A percentile compares a stretch with the other conserved stretches of the same genome.
phyloP scores from a whole-genome alignment of 2,888 invertebrate species.

The Matsumyia berberina region DNA sequence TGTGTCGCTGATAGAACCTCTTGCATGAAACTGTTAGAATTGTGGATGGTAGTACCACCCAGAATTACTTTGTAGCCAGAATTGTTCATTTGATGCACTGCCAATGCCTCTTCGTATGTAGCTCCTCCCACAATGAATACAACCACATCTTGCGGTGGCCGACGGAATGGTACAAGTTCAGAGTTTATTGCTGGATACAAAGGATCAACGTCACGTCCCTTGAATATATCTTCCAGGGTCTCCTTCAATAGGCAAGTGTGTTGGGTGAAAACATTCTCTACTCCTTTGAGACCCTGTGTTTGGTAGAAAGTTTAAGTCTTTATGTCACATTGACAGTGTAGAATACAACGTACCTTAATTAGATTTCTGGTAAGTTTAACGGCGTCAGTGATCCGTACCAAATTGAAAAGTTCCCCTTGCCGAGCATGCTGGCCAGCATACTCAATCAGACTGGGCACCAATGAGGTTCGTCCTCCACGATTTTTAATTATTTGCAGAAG shows the following conservation, averaged over 20 bases:
- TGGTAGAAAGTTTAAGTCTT: background rate
- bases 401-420: slow-evolving; percentile 93
- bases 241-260: slow-evolving; percentile 97
- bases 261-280: slow-evolving; percentile 99
- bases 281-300: slow-evolving; percentile 95
- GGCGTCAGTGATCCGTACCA: slow-evolving; percentile 96
- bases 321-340: background rate
- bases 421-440: slow-evolving; percentile 93
- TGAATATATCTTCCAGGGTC: slow-evolving; percentile 94
- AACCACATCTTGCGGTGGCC: slow-evolving; percentile 95
- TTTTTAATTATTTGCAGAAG: slow-evolving; percentile 90
- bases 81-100: slow-evolving; percentile 93
- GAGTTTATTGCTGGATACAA: slow-evolving; percentile 93
- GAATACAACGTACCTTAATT: slow-evolving; percentile 79
- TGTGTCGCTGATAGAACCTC: slow-evolving; percentile 90
- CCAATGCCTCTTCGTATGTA: slow-evolving; percentile 97
- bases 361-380: slow-evolving; percentile 88
- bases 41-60: slow-evolving; percentile 97
- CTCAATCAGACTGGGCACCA: slow-evolving; percentile 89
- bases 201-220: slow-evolving; percentile 94
- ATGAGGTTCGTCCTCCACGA: slow-evolving; percentile 88
- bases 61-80: slow-evolving; percentile 90
- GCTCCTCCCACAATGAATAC: slow-evolving; percentile 98
- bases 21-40: slow-evolving; percentile 91
- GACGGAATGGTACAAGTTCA: slow-evolving; percentile 85